Evolutionary conservation across 2,797 vertebrate genomes (phyloP).

Genomic region (Halcyon chelicuti): DNA sequence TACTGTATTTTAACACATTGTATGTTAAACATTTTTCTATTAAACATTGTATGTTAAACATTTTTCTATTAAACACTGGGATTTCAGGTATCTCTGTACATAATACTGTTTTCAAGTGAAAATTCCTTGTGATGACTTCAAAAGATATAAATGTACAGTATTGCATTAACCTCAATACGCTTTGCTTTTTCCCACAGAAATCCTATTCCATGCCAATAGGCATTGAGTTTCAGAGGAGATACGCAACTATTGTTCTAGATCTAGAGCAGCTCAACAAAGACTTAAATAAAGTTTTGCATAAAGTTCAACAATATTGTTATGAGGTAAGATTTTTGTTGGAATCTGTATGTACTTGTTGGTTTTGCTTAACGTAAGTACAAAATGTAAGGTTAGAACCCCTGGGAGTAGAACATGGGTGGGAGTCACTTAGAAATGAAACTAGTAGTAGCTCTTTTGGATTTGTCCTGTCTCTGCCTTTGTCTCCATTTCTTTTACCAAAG

Average conservation of each 20-base stretch:
- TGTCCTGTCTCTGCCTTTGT: neutral
- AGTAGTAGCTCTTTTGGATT: neutral
- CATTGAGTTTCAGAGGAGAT: slow-evolving; percentile 95
- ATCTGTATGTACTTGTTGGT: neutral
- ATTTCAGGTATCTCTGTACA: neutral
- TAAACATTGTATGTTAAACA: neutral
- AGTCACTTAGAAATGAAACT: neutral
- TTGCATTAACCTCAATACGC: neutral
- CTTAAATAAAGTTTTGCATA: slow-evolving; percentile 95
- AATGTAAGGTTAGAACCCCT: neutral
- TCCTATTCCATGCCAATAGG: slow-evolving; percentile 93
- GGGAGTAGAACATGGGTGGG: fast-evolving
- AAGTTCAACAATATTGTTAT: slow-evolving; percentile 96
- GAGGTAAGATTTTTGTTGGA: slow-evolving; percentile 82
- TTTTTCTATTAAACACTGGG: neutral
- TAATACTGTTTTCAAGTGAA: neutral
- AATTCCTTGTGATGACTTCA: neutral
- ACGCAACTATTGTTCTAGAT: slow-evolving; percentile 94
- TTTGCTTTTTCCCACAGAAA: slow-evolving; percentile 83
- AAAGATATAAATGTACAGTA: neutral
- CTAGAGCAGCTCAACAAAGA: slow-evolving; percentile 98
- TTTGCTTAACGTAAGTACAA: neutral
- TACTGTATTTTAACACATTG: neutral
- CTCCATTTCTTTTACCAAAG: neutral
- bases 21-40: neutral